Evolutionary conservation across 2,113 vertebrate genomes (phyloP).

Genomic region (Halichoerus grypus): DNA sequence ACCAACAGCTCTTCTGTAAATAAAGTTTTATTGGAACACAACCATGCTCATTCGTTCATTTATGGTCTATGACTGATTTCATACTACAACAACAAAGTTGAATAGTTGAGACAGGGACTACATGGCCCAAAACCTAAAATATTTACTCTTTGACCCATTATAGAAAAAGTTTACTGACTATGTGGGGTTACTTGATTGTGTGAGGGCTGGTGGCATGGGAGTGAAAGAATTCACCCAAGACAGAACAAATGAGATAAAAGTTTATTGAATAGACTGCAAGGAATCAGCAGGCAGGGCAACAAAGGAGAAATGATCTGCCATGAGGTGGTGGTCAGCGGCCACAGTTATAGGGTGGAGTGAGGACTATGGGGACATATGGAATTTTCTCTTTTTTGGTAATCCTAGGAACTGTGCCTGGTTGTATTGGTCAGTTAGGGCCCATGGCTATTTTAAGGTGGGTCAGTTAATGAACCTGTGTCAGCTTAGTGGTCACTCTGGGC

Average conservation of each 20-base stretch:
- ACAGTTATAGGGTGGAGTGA: not conserved
- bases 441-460: not conserved
- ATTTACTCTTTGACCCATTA: slow-evolving; percentile 4
- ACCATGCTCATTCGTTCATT: not conserved
- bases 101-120: not conserved
- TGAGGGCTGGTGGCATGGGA: not conserved
- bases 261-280: not conserved
- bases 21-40: slow-evolving; percentile 35
- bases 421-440: not conserved
- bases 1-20: not conserved
- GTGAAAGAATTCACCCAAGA: not conserved
- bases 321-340: not conserved
- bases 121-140: not conserved
- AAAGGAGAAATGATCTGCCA: not conserved
- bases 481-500: not conserved
- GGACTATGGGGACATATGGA: not conserved
- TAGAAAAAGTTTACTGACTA: not conserved
- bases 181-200: not conserved
- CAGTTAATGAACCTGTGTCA: not conserved
- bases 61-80: not conserved
- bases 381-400: not conserved
- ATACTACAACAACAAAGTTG: not conserved
- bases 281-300: not conserved
- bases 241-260: not conserved
- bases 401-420: not conserved